These are phyloP conservation scores for Cheilosia scutellata DNA, from an alignment of 2,888 invertebrate species.

Conservation along the genomic window DNA sequence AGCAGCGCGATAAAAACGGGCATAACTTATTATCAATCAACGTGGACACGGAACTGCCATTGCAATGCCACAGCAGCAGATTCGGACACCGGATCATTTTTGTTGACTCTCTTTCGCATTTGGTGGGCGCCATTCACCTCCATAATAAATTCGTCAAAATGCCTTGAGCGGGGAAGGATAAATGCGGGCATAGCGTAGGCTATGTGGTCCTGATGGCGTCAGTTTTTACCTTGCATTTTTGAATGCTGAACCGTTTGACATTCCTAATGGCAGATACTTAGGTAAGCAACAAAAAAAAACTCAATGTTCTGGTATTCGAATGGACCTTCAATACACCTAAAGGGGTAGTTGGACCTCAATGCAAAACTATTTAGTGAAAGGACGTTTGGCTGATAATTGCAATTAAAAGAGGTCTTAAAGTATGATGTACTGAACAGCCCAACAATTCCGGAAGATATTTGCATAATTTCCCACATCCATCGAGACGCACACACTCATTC, in stretches of 20 bases:
- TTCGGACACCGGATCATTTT: conserved; percentile 68
- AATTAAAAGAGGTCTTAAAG: too few relatives aligned
- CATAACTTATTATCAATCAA: conserved; percentile 82
- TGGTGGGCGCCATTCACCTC: conserved; percentile 83
- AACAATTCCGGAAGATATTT: conserved; percentile 5
- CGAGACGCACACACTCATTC: conserved; percentile 9
- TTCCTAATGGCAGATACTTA: conserved; percentile 63
- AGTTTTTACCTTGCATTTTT: conserved; percentile 65
- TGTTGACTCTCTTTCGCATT: conserved; percentile 73
- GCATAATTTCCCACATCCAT: conserved; percentile 33
- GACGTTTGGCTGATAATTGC: neutral
- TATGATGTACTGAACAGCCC: too few relatives aligned
- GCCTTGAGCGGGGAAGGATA: conserved; percentile 45
- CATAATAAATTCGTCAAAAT: conserved; percentile 82
- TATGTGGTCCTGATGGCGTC: conserved; percentile 70
- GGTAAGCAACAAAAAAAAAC: conserved; percentile 13
- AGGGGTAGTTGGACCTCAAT: neutral
- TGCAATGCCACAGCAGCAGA: conserved; percentile 66
- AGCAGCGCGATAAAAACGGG: conserved; percentile 73
- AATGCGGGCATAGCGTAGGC: conserved; percentile 1
- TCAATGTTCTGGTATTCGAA: conserved; percentile 67
- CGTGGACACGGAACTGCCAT: conserved; percentile 70
- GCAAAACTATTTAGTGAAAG: neutral
- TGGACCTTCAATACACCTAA: neutral
- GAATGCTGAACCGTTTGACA: conserved; percentile 61